Evolutionary conservation across 2,113 vertebrate genomes (phyloP), one percentile per base, ranked within the genome.

Genomic region (Eupsittula cactorum): DNA sequence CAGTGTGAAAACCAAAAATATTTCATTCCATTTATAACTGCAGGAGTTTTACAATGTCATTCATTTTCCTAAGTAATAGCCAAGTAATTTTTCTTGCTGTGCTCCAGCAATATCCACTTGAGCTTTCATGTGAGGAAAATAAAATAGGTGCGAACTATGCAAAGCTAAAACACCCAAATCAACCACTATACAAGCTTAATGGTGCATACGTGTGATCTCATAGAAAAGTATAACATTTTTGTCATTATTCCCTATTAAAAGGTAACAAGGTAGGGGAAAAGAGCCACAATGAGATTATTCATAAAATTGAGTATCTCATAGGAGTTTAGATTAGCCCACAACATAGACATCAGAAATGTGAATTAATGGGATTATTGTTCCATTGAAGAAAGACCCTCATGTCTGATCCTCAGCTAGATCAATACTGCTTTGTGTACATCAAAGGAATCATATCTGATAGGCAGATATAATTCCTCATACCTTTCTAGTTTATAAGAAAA

Each of bases 11-110:
- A 91, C 16, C 18, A 3, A 87, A 81, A 82, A 62, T 77, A 93
- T 91, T 97, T 93, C 14, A 55, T 97, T 95, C 86, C 88, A 84
- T 28, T 80, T 87, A 47, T 81, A 86, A 97, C 87, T 94, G 47
- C 28, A 74, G 84, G 67, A 94, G 27, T 86, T 98, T 97, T 95
- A 65, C 90, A 93, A 17, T 28, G 44, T 77, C 59, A 59, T 90
- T 93, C 6, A 55, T 95, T 95, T 97, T 88, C 62, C 27, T 31
- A 79, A 93, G 52, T 69, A 95, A 90, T 28, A 95, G 11, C 27
- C 64, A 87, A 82, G 71, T 49, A 79, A 13, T 93, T 86, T 97
- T 94, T 68, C 50, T 57, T 92, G 39, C 75, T 93, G 44, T 15
- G 9, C 20, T 71, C 25, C 25, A 82, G 46, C 76, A 94, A 81